These are phyloP conservation scores for Druon quercuslanigerum DNA, from an alignment of 1,140 invertebrate genomes.

Conservation along the genomic window DNA sequence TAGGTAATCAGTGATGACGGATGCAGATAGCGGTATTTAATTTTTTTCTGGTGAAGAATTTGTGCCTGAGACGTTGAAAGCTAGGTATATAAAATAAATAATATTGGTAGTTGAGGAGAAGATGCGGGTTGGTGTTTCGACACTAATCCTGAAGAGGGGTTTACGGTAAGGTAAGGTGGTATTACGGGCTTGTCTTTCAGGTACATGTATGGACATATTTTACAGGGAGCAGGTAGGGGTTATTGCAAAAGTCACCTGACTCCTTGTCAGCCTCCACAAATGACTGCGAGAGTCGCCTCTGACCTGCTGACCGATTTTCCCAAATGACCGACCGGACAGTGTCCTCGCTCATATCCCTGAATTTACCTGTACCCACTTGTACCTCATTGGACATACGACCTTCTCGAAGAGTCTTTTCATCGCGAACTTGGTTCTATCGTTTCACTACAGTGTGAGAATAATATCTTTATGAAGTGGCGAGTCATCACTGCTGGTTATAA, in stretches of 20 bases:
- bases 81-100: too few relatives aligned
- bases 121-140: too few relatives aligned
- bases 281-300: conserved; percentile 11
- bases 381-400: conserved; percentile 14
- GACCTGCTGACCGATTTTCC: conserved; percentile 31
- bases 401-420: conserved; percentile 1
- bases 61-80: too few relatives aligned
- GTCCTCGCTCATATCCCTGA: conserved; percentile 19
- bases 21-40: too few relatives aligned
- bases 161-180: too few relatives aligned
- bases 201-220: conserved; percentile 22
- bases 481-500: too few relatives aligned
- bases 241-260: conserved; percentile 24
- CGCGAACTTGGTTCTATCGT: background rate
- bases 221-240: background rate
- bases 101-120: too few relatives aligned
- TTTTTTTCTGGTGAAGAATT: too few relatives aligned
- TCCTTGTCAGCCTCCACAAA: background rate
- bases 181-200: background rate
- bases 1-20: too few relatives aligned
- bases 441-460: too few relatives aligned
- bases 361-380: conserved; percentile 4
- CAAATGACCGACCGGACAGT: conserved; percentile 14
- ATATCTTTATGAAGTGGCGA: background rate
- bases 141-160: too few relatives aligned